These are phyloP conservation scores for Heteromyza rotundicornis DNA, from an alignment of 2,888 invertebrate genomes.

Conservation along the genomic window DNA sequence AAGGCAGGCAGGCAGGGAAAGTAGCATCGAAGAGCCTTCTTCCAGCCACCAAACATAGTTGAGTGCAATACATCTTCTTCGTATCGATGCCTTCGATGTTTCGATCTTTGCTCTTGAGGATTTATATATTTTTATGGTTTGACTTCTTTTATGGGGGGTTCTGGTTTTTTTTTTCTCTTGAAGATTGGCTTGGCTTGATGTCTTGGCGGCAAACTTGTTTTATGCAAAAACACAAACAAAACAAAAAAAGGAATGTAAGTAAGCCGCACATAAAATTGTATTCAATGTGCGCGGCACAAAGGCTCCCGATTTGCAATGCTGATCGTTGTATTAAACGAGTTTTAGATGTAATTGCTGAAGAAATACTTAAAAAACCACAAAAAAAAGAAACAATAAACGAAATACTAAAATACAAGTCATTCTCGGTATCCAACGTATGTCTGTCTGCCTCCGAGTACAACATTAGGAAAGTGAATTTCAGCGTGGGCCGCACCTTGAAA, in stretches of 20 bases:
- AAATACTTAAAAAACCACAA: not conserved
- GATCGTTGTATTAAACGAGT: not conserved
- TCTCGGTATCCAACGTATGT: no score
- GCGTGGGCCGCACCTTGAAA: no score
- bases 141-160: not conserved
- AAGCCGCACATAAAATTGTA: not conserved
- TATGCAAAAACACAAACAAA: not conserved
- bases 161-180: not conserved
- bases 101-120: not conserved
- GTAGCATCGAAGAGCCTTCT: not conserved
- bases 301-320: not conserved
- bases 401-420: no score
- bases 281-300: not conserved
- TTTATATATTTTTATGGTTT: not conserved
- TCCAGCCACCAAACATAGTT: constrained; percentile 19
- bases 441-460: no score
- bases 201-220: not conserved
- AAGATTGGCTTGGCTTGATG: not conserved
- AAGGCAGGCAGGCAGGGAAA: constrained; percentile 15
- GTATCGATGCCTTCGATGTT: constrained; percentile 16
- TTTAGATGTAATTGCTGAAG: not conserved
- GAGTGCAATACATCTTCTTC: constrained; percentile 26
- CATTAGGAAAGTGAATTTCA: no score
- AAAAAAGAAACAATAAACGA: not conserved
- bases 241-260: not conserved